phyloP scores from a whole-genome alignment of 2,888 invertebrate genomes.

The Sialis fuliginosa region DNA sequence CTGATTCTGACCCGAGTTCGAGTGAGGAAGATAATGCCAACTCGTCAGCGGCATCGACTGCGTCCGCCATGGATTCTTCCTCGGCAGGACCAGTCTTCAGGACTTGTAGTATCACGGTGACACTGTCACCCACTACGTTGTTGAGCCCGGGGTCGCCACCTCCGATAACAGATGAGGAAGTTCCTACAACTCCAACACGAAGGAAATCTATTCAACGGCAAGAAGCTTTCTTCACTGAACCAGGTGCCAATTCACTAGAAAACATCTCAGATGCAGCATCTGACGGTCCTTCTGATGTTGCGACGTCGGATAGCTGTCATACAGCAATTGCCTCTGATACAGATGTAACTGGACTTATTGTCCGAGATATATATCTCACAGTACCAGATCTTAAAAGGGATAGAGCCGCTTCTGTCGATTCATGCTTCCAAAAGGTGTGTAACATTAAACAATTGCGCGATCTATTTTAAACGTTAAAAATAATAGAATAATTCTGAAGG shows the following conservation, averaged over 20 bases:
- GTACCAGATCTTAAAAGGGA: slow-evolving; percentile 73
- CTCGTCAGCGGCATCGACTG: background rate
- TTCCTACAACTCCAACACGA: slow-evolving; percentile 23
- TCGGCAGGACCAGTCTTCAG: too few species aligned
- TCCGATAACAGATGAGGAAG: slow-evolving; percentile 24
- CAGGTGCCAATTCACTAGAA: slow-evolving; percentile 51
- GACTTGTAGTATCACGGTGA: slow-evolving; percentile 40
- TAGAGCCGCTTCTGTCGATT: slow-evolving; percentile 75
- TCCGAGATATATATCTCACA: slow-evolving; percentile 57
- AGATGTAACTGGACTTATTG: slow-evolving; percentile 21
- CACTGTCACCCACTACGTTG: slow-evolving; percentile 33
- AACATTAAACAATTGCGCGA: background rate
- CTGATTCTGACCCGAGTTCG: slow-evolving; percentile 27
- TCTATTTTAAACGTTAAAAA: too few species aligned
- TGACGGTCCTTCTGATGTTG: slow-evolving; percentile 16
- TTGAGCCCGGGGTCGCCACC: slow-evolving; percentile 30
- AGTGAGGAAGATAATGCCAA: slow-evolving; percentile 24
- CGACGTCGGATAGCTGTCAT: slow-evolving; percentile 23
- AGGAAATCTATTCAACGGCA: slow-evolving; percentile 64
- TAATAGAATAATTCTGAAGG: too few species aligned
- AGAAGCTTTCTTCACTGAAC: slow-evolving; percentile 65
- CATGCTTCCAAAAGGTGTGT: slow-evolving; percentile 63
- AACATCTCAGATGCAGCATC: slow-evolving; percentile 38
- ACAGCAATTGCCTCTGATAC: slow-evolving; percentile 19
- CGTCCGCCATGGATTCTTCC: slow-evolving; percentile 5